Base-by-base conservation (phyloP, 2,113 vertebrate genomes). In the Callipepla squamata region DNA sequence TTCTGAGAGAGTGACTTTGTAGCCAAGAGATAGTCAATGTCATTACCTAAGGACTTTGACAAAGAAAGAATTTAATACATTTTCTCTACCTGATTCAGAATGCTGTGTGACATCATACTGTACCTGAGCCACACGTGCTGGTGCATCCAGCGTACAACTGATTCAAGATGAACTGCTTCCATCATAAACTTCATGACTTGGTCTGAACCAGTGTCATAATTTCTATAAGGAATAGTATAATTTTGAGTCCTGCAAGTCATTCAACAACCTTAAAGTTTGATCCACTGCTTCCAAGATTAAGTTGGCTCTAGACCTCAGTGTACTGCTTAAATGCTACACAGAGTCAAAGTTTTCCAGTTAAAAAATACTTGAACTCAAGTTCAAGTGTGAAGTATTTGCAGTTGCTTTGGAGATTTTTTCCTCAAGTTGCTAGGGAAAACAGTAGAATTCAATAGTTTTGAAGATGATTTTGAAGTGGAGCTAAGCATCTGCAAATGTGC, bases 101-200 rank as follows among this genome's bases (percentile, higher is more conserved):
- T 1, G 1, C 2, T 44, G 6, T 32, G 57, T 55, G 20, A 50
- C 53, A 50, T 9, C 2, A 1, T 45, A 22, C 18, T 26, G 36
- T 28, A 30, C 13, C 61, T 78, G 40, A 9, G 2, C 18, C 26
- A 48, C 6, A 36, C 40, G 6, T n/a, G 40, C 11, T 3, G 0
- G 3, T 19, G 15, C 14, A 69, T 67, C 91, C 86, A 1, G 1
- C n/a, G 3, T 34, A 40, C 19, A 80, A 9, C 18, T 4, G 3
- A 7, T 30, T 4, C 26, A 70, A n/a, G 83, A 73, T 14, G 6
- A 55, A 47, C 55, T 80, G 20, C 28, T 58, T 40, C 17, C 28
- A n/a, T 22, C 32, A 50, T 1, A 2, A 7, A 3, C 6, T 58
- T 66, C 20, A 26, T 32, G 10, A 6, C 36, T 55, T 92, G 42